Evolutionary conservation across 2,113 vertebrate genomes (phyloP), one percentile per base, ranked within the genome.

Genomic region (Clinocottus analis): DNA sequence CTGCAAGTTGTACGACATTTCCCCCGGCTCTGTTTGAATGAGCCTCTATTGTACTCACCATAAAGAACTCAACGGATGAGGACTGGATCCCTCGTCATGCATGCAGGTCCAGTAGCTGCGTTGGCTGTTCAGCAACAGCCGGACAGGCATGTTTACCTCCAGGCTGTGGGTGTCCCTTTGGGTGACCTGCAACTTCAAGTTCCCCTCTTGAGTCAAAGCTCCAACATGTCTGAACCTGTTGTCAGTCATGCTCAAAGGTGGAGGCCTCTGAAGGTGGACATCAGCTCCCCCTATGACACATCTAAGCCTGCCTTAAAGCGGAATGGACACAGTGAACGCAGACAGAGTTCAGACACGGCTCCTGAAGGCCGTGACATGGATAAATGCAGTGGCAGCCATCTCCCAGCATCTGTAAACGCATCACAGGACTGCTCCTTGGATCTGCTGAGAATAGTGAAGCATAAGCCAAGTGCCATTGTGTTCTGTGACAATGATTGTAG

Each of bases 391-490:
- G 33, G 25, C 1, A 75, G 56, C 21, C 35, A 16, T 33, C 59
- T 41, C 21, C 47, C 69, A 23, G 21, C 10, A 10, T 55, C 61
- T 45, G 31, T 39, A 56, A 72, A 59, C 12, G 23, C 33, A 55
- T 23, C 81, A 13, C 86, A 83, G 23, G 78, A 83, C 60, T 7
- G 49, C 11, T 78, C 79, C 2, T n/a, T 27, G 21, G 87, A 94
- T 35, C 80, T 90, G 39, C 85, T 91, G 27, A 91, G 90, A 69
- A 79, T 95, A 51, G 80, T 95, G 16, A 94, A 94, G 66, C 92
- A 95, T 71, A 93, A 95, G 75, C 85, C 91, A 1, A 95, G 91
- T 25, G 83, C 91, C 49, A 95, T 95, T 41, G 75, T 94, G 0
- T 96, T 96, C 93, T 87, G 91, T 19, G 93, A 95, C 58, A 78